Conservation (phyloP, 2,797 vertebrate genomes). For the Aplochiton taeniatus region DNA sequence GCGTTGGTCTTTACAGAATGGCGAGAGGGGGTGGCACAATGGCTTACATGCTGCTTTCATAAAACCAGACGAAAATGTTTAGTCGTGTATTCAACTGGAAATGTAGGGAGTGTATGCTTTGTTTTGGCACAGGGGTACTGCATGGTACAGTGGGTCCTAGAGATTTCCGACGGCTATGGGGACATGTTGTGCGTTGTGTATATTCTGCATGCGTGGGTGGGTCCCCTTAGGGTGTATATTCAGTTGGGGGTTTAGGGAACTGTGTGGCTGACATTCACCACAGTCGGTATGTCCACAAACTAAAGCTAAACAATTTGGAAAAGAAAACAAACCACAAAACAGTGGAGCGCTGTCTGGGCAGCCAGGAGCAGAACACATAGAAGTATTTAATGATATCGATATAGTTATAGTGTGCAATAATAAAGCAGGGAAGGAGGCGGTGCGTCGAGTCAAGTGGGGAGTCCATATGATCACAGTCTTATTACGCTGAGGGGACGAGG, state of each 20-base stretch:
- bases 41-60: no score
- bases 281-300: no score
- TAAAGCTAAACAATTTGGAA: no score
- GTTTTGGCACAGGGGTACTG: neutral
- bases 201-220: neutral
- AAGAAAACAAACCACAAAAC: no score
- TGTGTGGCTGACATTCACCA: no score
- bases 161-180: neutral
- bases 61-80: no score
- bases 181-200: neutral
- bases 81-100: no score
- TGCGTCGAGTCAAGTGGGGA: conserved; percentile 13
- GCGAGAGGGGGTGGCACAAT: no score
- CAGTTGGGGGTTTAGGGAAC: no score
- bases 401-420: conserved; percentile 27
- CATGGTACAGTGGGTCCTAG: neutral
- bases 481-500: conserved; percentile 8
- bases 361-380: conserved; percentile 8
- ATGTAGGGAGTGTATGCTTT: neutral
- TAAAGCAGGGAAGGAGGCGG: conserved; percentile 28
- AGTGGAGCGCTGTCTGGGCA: neutral
- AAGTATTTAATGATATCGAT: conserved; percentile 13
- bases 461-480: conserved; percentile 70
- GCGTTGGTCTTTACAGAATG: no score
- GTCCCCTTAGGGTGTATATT: neutral